Evolutionary conservation across 23 tunicate genomes (phyloP), one percentile per base, ranked within the genome.

Genomic region (Ascidia mentula): DNA sequence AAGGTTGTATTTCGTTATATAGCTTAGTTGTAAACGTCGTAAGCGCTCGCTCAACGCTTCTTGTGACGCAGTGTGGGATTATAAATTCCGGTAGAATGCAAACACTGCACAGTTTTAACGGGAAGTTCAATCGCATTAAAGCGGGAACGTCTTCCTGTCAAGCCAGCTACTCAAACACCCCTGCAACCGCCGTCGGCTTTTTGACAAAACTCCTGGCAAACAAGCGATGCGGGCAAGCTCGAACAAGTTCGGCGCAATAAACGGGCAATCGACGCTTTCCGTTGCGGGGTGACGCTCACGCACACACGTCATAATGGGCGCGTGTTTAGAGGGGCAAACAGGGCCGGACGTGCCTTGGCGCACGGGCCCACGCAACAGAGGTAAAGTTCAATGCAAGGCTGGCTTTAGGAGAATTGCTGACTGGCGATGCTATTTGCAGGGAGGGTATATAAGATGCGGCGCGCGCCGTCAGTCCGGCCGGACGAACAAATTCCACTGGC

Each of bases 381-480:
- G 65, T 53, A 53, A 53, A 53, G 65, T 53, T 53, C 65, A 53
- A 53, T 53, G 65, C 65, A 53, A 9, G 65, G 13, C 7, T 9
- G 65, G 65, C n/a, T n/a, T 53, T 53, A 53, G 65, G 65, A 53
- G 65, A 53, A 53, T 28, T n/a, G n/a, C 65, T 9, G 24, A 53
- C 65, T 26, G 65, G 13, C 65, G 65, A 20, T 9, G 65, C 65
- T 53, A 53, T 53, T 53, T 53, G 65, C 22, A 28, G 65, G 65
- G 4, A 3, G 4, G 65, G 65, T 53, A 53, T 53, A 53, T 5
- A 53, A 53, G 65, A 26, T 3, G 65, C 13, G 28, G 65, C 1
- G 65, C 2, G 28, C 65, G 65, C 13, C 28, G 22, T 53, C 24
- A 53, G 65, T 20, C 13, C 65, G 65, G 65, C 65, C 65, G 65